phyloP scores from a whole-genome alignment of 2,113 vertebrate genomes.

The Sinosuthora webbiana region DNA sequence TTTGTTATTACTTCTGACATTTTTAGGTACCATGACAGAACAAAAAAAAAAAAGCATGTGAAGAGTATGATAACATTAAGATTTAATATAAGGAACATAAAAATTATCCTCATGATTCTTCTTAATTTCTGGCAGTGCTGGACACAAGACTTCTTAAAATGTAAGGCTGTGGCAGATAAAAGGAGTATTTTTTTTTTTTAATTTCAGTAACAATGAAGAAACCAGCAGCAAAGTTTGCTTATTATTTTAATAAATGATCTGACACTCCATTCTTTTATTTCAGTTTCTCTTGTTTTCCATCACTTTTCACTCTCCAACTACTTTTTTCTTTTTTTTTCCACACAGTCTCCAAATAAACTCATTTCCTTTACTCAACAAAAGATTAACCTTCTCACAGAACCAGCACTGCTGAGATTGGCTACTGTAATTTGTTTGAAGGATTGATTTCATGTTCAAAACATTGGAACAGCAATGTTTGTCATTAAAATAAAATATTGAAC shows the following conservation, averaged over 20 bases:
- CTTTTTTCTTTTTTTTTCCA: neutral
- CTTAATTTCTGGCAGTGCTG: neutral
- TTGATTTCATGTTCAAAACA: conserved; percentile 17
- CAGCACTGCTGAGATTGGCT: neutral
- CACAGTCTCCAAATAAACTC: neutral
- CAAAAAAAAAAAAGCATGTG: neutral
- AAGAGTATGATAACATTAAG: neutral
- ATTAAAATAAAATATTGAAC: conserved; percentile 30
- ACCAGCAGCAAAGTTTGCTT: neutral
- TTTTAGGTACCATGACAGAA: neutral
- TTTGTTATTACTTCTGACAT: neutral
- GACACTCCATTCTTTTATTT: neutral
- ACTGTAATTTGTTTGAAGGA: conserved; percentile 24
- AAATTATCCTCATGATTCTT: neutral
- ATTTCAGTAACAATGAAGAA: neutral
- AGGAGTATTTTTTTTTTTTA: neutral
- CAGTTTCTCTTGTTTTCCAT: neutral
- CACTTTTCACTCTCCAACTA: neutral
- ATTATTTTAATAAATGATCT: conserved; percentile 8
- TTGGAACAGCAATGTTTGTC: neutral
- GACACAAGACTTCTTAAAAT: neutral
- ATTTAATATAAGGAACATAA: neutral
- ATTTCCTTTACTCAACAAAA: neutral
- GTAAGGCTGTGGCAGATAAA: neutral
- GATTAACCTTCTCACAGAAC: neutral